Conservation (phyloP, 2,888 invertebrate genomes). For the Lymantria dispar region DNA sequence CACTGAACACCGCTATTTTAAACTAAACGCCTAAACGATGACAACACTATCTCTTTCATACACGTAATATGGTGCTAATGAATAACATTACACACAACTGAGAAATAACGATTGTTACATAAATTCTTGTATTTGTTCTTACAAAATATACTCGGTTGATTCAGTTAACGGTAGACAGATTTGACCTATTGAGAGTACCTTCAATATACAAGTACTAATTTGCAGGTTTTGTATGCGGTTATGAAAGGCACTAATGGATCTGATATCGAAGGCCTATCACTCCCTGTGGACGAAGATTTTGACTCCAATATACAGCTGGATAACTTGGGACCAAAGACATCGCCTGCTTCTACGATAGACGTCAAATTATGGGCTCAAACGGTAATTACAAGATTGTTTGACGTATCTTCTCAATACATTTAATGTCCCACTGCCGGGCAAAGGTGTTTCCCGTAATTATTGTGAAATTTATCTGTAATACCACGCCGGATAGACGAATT, state of each 20-base stretch:
- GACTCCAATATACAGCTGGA: constrained; percentile 88
- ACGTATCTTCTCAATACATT: too few relatives aligned
- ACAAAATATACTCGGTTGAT: constrained; percentile 23
- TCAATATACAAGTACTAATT: constrained; percentile 5
- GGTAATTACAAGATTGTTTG: constrained; percentile 37
- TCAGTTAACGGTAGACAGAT: background rate
- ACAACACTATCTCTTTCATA: constrained; percentile 39
- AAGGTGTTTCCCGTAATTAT: too few relatives aligned
- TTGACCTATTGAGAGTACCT: background rate
- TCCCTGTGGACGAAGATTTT: constrained; percentile 85
- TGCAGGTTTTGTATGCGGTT: constrained; percentile 83
- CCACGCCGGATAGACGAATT: too few relatives aligned
- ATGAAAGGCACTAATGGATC: constrained; percentile 80
- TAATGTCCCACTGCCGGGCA: too few relatives aligned
- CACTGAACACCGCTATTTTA: constrained; percentile 15
- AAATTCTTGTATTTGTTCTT: constrained; percentile 39
- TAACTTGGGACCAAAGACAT: constrained; percentile 82
- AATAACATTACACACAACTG: constrained; percentile 42
- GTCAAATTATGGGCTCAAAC: constrained; percentile 79
- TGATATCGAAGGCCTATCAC: constrained; percentile 77
- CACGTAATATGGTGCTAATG: constrained; percentile 68
- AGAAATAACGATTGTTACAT: constrained; percentile 41
- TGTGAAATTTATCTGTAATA: too few relatives aligned
- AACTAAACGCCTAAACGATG: constrained; percentile 14
- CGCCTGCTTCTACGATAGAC: constrained; percentile 69